Base-by-base conservation (phyloP, 2,113 vertebrate species). In the Syrmaticus mikado region DNA sequence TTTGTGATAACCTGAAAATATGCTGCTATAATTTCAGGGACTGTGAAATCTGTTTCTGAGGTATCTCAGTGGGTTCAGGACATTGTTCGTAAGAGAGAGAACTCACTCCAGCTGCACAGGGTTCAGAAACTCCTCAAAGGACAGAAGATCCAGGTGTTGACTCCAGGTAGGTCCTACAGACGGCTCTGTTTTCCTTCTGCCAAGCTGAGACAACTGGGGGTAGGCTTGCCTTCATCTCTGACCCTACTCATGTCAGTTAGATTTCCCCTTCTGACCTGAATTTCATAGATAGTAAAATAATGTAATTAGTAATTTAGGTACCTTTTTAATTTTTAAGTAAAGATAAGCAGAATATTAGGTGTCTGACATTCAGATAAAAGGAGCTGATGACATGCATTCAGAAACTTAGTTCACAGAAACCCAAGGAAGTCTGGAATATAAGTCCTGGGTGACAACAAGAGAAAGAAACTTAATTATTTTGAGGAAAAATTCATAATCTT, bases 101-200 rank as follows among this genome's bases (percentile, higher is more conserved):
- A 99, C 87, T 97, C 98, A 85, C 94, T 98, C 93, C 98, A 99
- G 93, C 98, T 99, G 34, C 97, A 76, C 82, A 97, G 99, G 17
- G 96, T 99, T 87, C 99, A 99, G 97, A 99, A 98, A 94, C 94
- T 99, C 91, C 98, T 99, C 83, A 99, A 99, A 85, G 99, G 99
- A 76, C 97, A 90, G 82, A 98, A 97, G 96, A 98, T 97, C 11
- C 98, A 97, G 93, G 93, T 99, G 85, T 87, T 98, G 46, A 94
- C 97, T 92, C 94, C 98, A 98, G 99, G 99, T 99, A 85, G 74
- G 85, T 81, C 66, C 87, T 96, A 40, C 6, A 52, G 22, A 61
- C 12, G 36, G 16, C 11, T 78, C n/a, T 61, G 8, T 24, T 62
- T 86, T 71, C 3, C 11, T 46, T 82, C 27, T 89, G 16, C 20